Evolutionary conservation across 2,113 vertebrate species (phyloP), one percentile per base, ranked within the genome.

Genomic region (Brachypodius melanocephalos): DNA sequence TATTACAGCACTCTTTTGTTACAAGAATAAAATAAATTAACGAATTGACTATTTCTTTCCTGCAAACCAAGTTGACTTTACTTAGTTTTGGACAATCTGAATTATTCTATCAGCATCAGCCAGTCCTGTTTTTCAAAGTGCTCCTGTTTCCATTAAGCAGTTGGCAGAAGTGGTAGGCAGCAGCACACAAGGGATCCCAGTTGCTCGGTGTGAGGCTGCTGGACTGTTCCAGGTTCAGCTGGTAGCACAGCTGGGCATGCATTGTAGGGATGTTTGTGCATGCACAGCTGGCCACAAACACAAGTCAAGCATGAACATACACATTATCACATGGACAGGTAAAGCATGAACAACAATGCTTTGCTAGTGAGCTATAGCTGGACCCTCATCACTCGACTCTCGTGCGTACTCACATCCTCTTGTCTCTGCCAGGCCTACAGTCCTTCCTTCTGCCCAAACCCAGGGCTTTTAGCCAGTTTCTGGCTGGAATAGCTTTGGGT

Each of bases 11-110:
- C 55, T 89, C 8, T 51, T 84, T 81, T 85, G 21, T 83, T 90
- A 80, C 0, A 3, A 79, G 17, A 95, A 88, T 95, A 90, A 95
- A 95, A 76, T 68, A 49, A 88, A 72, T 84, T 69, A 54, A 48
- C 5, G 0, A 58, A 59, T 17, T 62, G 54, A 79, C 66, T 82
- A 21, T 22, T 85, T 87, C 20, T 76, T 95, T 91, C 51, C 71
- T 22, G 36, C 51, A 88, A 85, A 77, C 59, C 63, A 90, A 65
- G 52, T 6, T 77, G 29, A 52, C 28, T 85, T 49, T 14, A 36
- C 71, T 83, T 2, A 2, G 7, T 61, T 91, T 91, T n/a, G 54
- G 21, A 25, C 43, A 85, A 42, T 48, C 36, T 89, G 42, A 19
- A 36, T 82, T 78, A 48, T 59, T 89, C 19, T 76, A 0, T 54